These are phyloP conservation scores for Brachyptera putata DNA, from an alignment of 2,888 invertebrate genomes.

Conservation along the genomic window DNA sequence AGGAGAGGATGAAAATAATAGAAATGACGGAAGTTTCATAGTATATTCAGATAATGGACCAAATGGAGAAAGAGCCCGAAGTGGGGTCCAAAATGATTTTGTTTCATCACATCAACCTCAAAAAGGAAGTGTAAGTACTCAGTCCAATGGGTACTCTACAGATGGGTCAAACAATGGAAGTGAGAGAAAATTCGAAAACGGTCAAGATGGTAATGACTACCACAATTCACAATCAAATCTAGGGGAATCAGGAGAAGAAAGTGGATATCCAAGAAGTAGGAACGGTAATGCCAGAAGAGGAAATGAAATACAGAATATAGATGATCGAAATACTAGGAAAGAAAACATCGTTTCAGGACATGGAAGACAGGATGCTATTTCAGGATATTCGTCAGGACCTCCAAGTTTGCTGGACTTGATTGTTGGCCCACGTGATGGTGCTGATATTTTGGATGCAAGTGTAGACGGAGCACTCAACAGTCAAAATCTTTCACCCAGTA, in stretches of 20 bases:
- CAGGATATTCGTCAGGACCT: not conserved
- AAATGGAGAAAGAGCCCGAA: not conserved
- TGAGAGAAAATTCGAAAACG: not conserved
- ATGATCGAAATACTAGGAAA: no score
- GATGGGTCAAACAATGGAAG: not conserved
- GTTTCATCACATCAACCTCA: not conserved
- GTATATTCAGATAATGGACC: constrained; percentile 1
- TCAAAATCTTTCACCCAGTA: constrained; percentile 20
- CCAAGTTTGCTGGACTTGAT: not conserved
- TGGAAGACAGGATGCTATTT: not conserved
- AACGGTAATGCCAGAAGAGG: not conserved
- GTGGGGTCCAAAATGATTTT: not conserved
- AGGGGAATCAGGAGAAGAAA: no score
- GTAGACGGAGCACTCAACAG: not conserved
- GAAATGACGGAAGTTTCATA: not conserved
- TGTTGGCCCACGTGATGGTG: not conserved
- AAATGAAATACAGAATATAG: not conserved
- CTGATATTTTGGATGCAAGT: not conserved
- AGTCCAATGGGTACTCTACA: not conserved
- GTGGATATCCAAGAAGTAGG: not conserved
- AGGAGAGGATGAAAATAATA: not conserved
- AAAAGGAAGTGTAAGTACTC: no score
- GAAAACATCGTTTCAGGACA: no score
- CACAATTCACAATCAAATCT: no score
- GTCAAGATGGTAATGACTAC: no score